Conservation (phyloP, 2,113 vertebrate species). For the Camelus bactrianus region DNA sequence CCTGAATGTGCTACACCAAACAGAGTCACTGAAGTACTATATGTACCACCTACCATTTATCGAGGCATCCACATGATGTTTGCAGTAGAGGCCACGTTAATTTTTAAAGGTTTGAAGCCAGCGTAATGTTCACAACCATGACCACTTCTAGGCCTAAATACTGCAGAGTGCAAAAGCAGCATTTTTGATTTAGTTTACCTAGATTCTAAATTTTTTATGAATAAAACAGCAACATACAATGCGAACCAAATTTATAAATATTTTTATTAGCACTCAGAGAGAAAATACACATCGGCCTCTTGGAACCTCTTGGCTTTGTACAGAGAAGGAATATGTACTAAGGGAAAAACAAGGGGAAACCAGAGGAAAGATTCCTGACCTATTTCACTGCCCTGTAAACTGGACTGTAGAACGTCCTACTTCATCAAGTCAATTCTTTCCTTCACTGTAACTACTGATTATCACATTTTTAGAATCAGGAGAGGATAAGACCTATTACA, state of each 20-base stretch:
- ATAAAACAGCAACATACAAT: background rate
- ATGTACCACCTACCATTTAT: background rate
- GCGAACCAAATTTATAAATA: background rate
- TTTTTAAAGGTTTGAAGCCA: background rate
- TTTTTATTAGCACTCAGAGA: constrained; percentile 13
- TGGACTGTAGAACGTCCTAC: background rate
- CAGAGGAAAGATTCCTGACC: background rate
- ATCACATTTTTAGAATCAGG: background rate
- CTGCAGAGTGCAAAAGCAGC: background rate
- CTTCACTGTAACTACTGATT: constrained; percentile 9
- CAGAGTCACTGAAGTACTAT: background rate
- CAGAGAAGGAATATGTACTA: rapidly evolving
- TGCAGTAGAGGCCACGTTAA: background rate
- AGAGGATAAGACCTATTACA: background rate
- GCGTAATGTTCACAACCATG: background rate
- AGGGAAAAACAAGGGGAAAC: background rate
- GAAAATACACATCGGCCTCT: background rate
- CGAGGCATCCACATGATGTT: background rate
- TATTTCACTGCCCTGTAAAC: background rate
- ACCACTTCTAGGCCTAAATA: background rate
- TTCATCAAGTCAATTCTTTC: background rate
- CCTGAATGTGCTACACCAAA: background rate
- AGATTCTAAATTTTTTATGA: constrained; percentile 56
- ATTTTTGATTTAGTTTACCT: background rate
- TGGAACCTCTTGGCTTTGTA: background rate